Percentiles rank a stretch among this genome's conserved stretches.
Evolutionary conservation across 2,888 invertebrate genomes (phyloP).

Genomic region (Yponomeuta malinellus): DNA sequence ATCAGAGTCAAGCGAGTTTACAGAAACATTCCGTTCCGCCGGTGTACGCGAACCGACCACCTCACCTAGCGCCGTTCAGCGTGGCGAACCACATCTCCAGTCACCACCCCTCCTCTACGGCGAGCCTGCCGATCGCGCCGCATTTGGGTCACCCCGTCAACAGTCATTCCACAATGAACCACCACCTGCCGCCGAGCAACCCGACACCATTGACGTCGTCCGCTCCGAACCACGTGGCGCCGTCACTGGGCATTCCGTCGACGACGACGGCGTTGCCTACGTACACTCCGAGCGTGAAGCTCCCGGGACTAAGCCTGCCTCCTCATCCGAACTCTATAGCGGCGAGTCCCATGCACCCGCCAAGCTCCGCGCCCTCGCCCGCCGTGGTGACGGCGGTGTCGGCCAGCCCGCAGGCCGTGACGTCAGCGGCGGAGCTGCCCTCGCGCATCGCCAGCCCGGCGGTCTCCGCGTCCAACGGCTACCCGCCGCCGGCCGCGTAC

Average conservation of each 20-base stretch:
- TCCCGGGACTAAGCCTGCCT: conserved; percentile 46
- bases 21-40: conserved; percentile 69
- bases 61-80: conserved; percentile 61
- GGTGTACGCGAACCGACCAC: conserved; percentile 56
- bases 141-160: conserved; percentile 51
- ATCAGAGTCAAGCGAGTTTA: conserved; percentile 65
- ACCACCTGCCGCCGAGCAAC: conserved; percentile 42
- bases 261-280: background rate
- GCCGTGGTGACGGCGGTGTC: conserved; percentile 59
- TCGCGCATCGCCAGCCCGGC: conserved; percentile 49
- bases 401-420: conserved; percentile 27
- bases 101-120: conserved; percentile 72
- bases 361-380: conserved; percentile 41
- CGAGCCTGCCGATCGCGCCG: conserved; percentile 52
- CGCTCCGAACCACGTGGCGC: conserved; percentile 45
- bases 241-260: background rate
- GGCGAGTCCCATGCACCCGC: conserved; percentile 44
- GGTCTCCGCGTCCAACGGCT: conserved; percentile 66
- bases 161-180: conserved; percentile 59
- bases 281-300: conserved; percentile 31
- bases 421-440: conserved; percentile 70
- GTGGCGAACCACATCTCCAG: conserved; percentile 65
- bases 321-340: conserved; percentile 30
- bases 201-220: conserved; percentile 43
- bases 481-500: conserved; percentile 84